A percentile compares a stretch with the other conserved stretches of the same genome.
Evolutionary conservation across 1,140 invertebrate genomes (phyloP).

Genomic region (Hormaphis cornu): DNA sequence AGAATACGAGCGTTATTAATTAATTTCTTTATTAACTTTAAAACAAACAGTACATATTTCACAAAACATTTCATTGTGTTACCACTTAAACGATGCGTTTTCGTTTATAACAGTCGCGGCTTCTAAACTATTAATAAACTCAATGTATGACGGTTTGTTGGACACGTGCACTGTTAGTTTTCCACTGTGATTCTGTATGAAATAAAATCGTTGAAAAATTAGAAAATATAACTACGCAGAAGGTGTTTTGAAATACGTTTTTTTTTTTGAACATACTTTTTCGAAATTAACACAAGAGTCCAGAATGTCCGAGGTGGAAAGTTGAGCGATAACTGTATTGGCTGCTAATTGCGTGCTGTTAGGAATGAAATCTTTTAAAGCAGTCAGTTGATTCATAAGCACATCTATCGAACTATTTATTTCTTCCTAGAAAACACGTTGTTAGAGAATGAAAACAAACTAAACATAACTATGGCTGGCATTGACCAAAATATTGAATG

Average conservation of each 20-base stretch:
- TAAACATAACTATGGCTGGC: no score
- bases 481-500: no score
- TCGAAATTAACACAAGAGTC: constrained; percentile 30
- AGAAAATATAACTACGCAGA: no score
- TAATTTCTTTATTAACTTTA: constrained; percentile 4
- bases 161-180: constrained; percentile 20
- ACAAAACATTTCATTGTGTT: background rate
- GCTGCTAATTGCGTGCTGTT: constrained; percentile 3
- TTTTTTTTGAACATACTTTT: constrained; percentile 16
- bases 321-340: background rate
- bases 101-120: constrained; percentile 27
- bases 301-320: background rate
- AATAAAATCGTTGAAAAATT: no score
- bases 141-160: background rate
- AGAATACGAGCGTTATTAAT: background rate
- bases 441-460: no score
- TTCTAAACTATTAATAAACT: constrained; percentile 22
- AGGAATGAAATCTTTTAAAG: background rate
- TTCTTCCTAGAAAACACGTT: background rate
- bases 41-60: background rate
- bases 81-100: constrained; percentile 31
- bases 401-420: background rate
- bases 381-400: background rate
- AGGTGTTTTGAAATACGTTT: background rate
- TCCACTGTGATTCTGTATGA: background rate